Evolutionary conservation across 2,797 vertebrate species (phyloP).

Genomic region (Chrosomus eos): DNA sequence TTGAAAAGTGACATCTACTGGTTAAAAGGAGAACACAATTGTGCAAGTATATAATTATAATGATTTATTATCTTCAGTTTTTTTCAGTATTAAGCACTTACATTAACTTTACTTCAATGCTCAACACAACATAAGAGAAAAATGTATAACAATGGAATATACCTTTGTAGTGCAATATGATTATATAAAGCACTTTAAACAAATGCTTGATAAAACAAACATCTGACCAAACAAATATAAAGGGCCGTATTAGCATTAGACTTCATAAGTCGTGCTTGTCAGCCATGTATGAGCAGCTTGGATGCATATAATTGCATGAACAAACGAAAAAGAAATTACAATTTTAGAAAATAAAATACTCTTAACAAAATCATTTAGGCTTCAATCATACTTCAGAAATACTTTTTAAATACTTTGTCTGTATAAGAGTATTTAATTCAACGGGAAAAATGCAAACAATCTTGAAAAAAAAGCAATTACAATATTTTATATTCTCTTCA

Average conservation of each 20-base stretch:
- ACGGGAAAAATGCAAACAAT: not conserved
- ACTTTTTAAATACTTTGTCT: not conserved
- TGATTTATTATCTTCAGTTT: constrained; percentile 33
- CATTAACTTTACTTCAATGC: constrained; percentile 21
- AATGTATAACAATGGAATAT: not conserved
- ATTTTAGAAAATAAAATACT: not conserved
- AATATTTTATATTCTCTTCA: not conserved
- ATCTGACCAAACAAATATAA: not conserved
- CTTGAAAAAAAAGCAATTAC: not conserved
- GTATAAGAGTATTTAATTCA: not conserved
- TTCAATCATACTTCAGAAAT: not conserved
- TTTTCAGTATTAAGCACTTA: not conserved
- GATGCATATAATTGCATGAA: constrained; percentile 2
- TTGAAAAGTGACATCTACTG: constrained; percentile 57
- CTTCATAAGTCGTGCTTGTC: not conserved
- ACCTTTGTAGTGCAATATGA: not conserved
- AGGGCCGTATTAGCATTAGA: not conserved
- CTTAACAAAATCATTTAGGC: not conserved
- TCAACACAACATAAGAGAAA: not conserved
- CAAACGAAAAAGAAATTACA: not conserved
- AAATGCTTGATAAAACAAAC: not conserved
- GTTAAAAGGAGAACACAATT: not conserved
- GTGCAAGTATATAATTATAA: not conserved
- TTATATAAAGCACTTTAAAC: not conserved
- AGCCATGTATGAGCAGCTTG: constrained; percentile 16